Evolutionary conservation across 2,797 vertebrate species (phyloP).

Genomic region (Nothura maculosa): DNA sequence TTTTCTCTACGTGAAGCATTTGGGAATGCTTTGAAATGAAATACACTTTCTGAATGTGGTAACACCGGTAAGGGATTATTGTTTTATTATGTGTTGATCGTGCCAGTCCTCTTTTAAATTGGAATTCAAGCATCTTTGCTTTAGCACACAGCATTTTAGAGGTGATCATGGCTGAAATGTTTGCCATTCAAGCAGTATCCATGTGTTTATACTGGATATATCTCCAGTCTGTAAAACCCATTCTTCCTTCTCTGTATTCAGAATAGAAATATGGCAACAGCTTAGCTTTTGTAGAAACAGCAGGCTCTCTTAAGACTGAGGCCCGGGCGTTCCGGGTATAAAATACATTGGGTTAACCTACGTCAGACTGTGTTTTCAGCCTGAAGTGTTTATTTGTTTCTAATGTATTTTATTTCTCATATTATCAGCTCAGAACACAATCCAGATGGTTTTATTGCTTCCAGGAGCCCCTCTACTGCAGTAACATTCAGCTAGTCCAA

Average conservation of each 20-base stretch:
- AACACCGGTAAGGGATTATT: background rate
- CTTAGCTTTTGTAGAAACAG: background rate
- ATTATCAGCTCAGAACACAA: background rate
- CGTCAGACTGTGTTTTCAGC: background rate
- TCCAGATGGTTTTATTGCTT: background rate
- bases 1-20: background rate
- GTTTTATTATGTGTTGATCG: background rate
- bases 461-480: background rate
- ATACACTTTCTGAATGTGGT: background rate
- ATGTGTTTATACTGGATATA: background rate
- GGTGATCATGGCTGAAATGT: background rate
- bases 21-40: background rate
- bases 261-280: background rate
- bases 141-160: background rate
- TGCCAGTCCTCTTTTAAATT: background rate
- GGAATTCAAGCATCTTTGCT: background rate
- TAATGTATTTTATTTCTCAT: background rate
- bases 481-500: slow-evolving; percentile 47
- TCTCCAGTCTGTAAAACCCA: background rate
- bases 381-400: background rate
- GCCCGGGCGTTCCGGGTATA: background rate
- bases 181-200: background rate
- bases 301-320: background rate
- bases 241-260: background rate
- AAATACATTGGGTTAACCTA: background rate